Evolutionary conservation across 2,888 invertebrate species (phyloP).

Genomic region (Diadegma fenestrale): DNA sequence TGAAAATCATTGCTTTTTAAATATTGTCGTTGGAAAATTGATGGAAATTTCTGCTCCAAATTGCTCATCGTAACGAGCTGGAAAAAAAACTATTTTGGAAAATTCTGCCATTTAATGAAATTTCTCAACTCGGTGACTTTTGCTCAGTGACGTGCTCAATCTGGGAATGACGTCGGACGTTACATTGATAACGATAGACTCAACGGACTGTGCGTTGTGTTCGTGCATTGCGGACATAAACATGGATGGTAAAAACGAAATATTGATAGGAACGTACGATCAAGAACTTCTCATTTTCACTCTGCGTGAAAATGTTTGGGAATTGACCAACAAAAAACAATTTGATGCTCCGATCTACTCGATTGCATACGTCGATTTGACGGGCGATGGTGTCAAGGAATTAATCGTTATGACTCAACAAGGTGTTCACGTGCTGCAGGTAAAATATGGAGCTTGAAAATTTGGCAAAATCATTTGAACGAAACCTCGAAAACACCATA

Average conservation of each 20-base stretch:
- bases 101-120: background rate
- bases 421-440: constrained; percentile 89
- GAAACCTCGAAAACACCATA: background rate
- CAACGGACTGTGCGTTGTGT: constrained; percentile 87
- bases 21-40: background rate
- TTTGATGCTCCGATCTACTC: constrained; percentile 88
- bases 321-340: constrained; percentile 85
- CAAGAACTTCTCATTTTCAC: constrained; percentile 87
- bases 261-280: constrained; percentile 89
- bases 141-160: constrained; percentile 85
- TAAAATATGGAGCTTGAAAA: constrained; percentile 74
- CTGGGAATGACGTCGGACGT: constrained; percentile 85
- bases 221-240: constrained; percentile 89
- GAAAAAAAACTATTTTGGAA: background rate
- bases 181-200: constrained; percentile 86
- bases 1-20: background rate
- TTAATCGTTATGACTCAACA: constrained; percentile 88
- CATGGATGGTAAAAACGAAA: constrained; percentile 89
- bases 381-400: constrained; percentile 89
- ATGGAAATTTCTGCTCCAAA: background rate
- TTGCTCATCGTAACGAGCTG: background rate
- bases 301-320: constrained; percentile 84
- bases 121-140: constrained; percentile 63
- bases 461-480: background rate
- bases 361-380: constrained; percentile 88